phyloP scores from a whole-genome alignment of 2,888 invertebrate genomes.

The Zaprionus bogoriensis region DNA sequence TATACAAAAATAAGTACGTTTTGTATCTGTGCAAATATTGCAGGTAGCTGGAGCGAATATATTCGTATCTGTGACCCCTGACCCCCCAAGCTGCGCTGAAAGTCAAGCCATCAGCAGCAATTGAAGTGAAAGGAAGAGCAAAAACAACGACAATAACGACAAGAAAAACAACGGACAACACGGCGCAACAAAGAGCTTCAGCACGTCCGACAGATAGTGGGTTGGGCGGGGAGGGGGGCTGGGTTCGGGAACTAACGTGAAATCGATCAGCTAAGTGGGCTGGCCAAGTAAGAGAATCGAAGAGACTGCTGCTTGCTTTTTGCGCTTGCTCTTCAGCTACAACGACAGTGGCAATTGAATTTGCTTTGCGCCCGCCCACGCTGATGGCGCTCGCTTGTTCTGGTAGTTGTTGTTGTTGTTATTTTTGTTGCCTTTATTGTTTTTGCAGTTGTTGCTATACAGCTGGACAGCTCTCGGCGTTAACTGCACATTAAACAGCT shows the following conservation, averaged over 20 bases:
- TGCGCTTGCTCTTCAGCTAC: slow-evolving; percentile 32
- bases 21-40: too few relatives aligned
- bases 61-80: too few relatives aligned
- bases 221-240: too few relatives aligned
- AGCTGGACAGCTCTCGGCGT: slow-evolving; percentile 40
- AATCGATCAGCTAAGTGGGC: slow-evolving; percentile 63
- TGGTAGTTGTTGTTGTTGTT: slow-evolving; percentile 1
- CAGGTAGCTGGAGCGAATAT: too few relatives aligned
- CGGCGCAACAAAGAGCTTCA: slow-evolving; percentile 13
- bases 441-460: slow-evolving; percentile 2
- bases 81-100: slow-evolving; percentile 27
- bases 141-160: background rate
- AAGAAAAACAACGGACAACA: slow-evolving; percentile 5
- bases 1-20: too few relatives aligned
- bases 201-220: slow-evolving; percentile 38
- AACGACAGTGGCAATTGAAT: slow-evolving; percentile 66
- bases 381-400: slow-evolving; percentile 35
- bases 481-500: slow-evolving; percentile 69
- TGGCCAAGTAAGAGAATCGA: slow-evolving; percentile 4
- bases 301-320: slow-evolving; percentile 4
- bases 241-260: slow-evolving; percentile 43
- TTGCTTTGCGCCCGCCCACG: slow-evolving; percentile 22
- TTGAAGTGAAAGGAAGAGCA: slow-evolving; percentile 26
- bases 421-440: too few relatives aligned
- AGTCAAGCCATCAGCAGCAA: slow-evolving; percentile 54